These are phyloP conservation scores for Pycnomerus fuliginosus DNA, from an alignment of 2,888 invertebrate genomes.

Conservation along the genomic window DNA sequence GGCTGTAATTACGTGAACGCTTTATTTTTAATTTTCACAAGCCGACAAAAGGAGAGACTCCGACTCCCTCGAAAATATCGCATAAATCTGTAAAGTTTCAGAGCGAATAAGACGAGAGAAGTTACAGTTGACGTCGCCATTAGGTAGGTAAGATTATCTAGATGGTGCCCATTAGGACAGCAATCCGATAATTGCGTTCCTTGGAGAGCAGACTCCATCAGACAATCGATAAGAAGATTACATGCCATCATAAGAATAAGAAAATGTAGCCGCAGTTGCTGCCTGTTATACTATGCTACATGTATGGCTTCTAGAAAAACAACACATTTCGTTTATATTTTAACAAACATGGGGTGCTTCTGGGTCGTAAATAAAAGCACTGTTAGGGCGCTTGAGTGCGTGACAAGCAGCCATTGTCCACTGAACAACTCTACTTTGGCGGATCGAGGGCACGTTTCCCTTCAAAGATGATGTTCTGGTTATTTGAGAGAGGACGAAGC, in stretches of 20 bases:
- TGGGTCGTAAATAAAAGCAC: slow-evolving; percentile 27
- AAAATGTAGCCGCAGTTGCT: slow-evolving; percentile 1
- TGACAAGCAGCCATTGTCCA: slow-evolving; percentile 37
- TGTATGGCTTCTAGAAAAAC: background rate
- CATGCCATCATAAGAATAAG: slow-evolving; percentile 16
- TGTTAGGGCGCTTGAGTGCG: slow-evolving; percentile 29
- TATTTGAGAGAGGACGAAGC: slow-evolving; percentile 21
- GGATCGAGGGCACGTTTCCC: slow-evolving; percentile 20
- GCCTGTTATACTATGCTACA: background rate
- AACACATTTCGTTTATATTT: background rate
- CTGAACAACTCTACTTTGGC: slow-evolving; percentile 18
- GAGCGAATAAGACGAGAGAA: slow-evolving; percentile 25
- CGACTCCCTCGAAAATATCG: slow-evolving; percentile 23
- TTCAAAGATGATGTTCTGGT: slow-evolving; percentile 20
- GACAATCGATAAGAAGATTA: slow-evolving; percentile 18
- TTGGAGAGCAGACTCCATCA: slow-evolving; percentile 5
- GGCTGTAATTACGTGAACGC: slow-evolving; percentile 17
- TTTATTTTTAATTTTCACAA: slow-evolving; percentile 28
- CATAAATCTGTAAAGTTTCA: slow-evolving; percentile 26
- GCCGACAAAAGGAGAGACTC: slow-evolving; percentile 18
- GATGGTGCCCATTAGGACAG: slow-evolving; percentile 32
- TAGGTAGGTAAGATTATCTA: slow-evolving; percentile 34
- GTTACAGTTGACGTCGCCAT: slow-evolving; percentile 28
- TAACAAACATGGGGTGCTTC: background rate
- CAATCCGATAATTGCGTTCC: slow-evolving; percentile 32